Base-by-base conservation (phyloP, 2,888 invertebrate species). In the Quadroppia sp. region DNA sequence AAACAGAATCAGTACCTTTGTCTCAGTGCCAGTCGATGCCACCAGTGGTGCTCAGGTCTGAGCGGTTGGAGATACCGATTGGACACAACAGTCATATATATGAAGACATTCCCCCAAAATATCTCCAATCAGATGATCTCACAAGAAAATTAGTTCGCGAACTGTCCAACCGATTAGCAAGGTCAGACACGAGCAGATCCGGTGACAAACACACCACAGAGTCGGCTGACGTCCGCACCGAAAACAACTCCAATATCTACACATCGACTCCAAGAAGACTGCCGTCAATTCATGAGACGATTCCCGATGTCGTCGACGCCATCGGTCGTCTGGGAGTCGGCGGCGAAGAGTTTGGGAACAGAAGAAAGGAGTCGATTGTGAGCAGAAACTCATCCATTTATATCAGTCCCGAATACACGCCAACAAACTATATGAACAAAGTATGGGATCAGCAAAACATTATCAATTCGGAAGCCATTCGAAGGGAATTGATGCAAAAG, bases 351-450 rank as follows among this genome's bases (percentile, higher is more conserved):
- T n/a, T n/a, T n/a, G n/a, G n/a, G n/a, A n/a, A n/a, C n/a, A 32
- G 32, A 59, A 59, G 36, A 64, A 32, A 36, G n/a, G 32, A 36
- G 17, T 36, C 64, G 11, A 32, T 36, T 13, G 1, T n/a, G 2
- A 64, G 64, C 20, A 40, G 67, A 20, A 23, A 36, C 32, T 67
- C 67, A 23, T 67, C 67, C n/a, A 67, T 67, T 23, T 67, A 67
- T 42, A 67, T 67, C 6, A 67, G n/a, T 42, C 67, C 67, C 4
- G 23, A 67, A 6, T 11, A 30, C 13, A 17, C 13, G 9, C 61
- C 30, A 30, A 30, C n/a, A 4, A 61, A 32, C 23, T 17, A 13
- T 42, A 40, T 20, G 36, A 23, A 67, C n/a, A 59, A 30, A n/a
- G n/a, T n/a, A n/a, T n/a, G n/a, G n/a, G n/a, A n/a, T 20, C 6